Conservation (phyloP, 2,888 invertebrate species). For the Ophion obscuratus region DNA sequence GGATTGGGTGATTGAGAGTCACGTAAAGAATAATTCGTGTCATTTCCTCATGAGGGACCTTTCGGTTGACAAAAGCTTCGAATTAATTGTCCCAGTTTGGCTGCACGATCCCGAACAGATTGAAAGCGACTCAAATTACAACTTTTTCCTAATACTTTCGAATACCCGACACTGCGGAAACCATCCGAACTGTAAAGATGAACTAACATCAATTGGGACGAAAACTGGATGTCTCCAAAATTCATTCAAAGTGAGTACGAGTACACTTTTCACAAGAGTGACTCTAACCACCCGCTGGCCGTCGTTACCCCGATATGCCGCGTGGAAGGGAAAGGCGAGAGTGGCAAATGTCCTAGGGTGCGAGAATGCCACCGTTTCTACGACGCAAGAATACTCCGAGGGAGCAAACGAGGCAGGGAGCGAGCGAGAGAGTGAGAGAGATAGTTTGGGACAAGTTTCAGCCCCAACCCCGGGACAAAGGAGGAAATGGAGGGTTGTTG, state of each 20-base stretch:
- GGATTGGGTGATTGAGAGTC: not conserved
- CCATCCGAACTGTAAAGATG: no score
- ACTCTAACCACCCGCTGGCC: not conserved
- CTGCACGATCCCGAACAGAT: not conserved
- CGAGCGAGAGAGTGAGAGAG: conserved; percentile 16
- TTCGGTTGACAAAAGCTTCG: not conserved
- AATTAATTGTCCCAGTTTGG: not conserved
- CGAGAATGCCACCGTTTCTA: conserved; percentile 49
- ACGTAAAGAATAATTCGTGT: not conserved
- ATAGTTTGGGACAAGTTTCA: conserved; percentile 25
- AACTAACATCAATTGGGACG: no score
- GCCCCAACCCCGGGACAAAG: conserved; percentile 64
- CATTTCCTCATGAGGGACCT: not conserved
- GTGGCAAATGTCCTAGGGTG: conserved; percentile 36
- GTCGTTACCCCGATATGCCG: conserved; percentile 19
- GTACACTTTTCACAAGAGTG: not conserved
- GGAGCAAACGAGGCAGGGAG: conserved; percentile 11
- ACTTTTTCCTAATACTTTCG: no score
- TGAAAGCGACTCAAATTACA: not conserved
- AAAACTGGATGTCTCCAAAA: no score
- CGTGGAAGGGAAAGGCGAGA: conserved; percentile 12
- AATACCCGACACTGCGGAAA: no score
- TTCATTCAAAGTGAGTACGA: not conserved
- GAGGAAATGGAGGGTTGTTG: conserved; percentile 81
- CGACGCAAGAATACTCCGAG: conserved; percentile 6